Base-by-base conservation (phyloP, 1,140 invertebrate species). In the Aphelenchoides besseyi region DNA sequence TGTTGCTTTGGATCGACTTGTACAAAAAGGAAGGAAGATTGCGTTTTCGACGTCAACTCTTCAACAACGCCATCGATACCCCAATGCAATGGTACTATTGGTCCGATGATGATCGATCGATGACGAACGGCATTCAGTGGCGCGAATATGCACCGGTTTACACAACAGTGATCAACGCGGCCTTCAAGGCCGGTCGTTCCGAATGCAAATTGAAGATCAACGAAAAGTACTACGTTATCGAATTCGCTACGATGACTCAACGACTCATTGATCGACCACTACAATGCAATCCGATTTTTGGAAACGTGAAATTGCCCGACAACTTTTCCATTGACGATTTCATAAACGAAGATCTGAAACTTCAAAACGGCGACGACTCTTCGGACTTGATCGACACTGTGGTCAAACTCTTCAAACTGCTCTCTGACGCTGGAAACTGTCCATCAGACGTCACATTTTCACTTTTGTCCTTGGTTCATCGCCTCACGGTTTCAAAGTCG, bases 231-330 rank as follows among this genome's bases (percentile, higher is more conserved):
- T 53, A 41, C 26, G 30, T 32, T 23, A 35, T 66, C 0, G 63
- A 66, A 16, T 66, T 66, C 30, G 63, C 30, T 32, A 66, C 63
- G 1, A 66, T 66, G 63, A 66, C 63, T 23, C 36, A 66, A 33
- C 16, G 30, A 37, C 3, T n/a, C 12, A 66, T 12, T 32, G 63
- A 66, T 16, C 63, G 63, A 16, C n/a, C 0, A 29, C 12, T 16
- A 16, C 59, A 61, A 36, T 36, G 28, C 12, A 66, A 12, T 37
- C 63, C 63, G 12, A 30, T 66, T 8, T 66, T 33, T 33, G 33
- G 63, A 16, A n/a, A 16, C n/a, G 63, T 37, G 28, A 66, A 37
- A 53, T 35, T 66, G 32, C 16, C 16, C 12, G 16, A 35, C n/a
- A 16, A 33, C 63, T 66, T 66, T 32, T 16, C 12, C 29, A 30